Conservation (phyloP, 1,140 invertebrate genomes). For the Acyrthosiphon pisum region DNA sequence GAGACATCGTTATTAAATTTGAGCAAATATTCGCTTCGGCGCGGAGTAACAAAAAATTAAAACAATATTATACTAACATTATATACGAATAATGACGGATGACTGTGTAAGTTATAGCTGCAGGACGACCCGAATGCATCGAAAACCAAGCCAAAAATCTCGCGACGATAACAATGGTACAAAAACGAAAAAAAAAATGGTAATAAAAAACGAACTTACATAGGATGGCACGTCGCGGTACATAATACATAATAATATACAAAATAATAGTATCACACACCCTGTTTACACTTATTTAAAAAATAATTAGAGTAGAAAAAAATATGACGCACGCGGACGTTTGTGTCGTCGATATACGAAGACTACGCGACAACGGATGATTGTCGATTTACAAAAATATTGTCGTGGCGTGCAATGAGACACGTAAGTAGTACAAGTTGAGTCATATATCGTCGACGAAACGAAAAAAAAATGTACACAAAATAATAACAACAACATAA, state of each 20-base stretch:
- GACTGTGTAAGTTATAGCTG: background rate
- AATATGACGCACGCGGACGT: background rate
- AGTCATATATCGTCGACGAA: background rate
- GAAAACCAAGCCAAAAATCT: background rate
- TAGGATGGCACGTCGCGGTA: constrained; percentile 44
- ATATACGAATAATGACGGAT: background rate
- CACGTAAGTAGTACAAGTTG: background rate
- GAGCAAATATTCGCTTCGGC: background rate
- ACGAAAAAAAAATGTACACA: background rate
- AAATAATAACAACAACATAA: background rate
- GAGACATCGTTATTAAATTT: background rate
- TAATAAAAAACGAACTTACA: constrained; percentile 38
- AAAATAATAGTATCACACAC: constrained; percentile 40
- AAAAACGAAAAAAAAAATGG: constrained; percentile 23
- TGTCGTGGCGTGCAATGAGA: background rate
- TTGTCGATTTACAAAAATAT: background rate
- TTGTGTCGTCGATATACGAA: too few relatives aligned
- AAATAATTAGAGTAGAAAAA: constrained; percentile 8
- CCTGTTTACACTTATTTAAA: constrained; percentile 9
- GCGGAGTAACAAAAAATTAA: background rate
- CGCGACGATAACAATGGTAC: background rate
- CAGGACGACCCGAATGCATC: background rate
- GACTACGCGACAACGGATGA: background rate
- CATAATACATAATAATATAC: constrained; percentile 6
- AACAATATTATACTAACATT: background rate